A percentile compares a stretch with the other conserved stretches of the same genome.
These are phyloP conservation scores for Drosophila mimica DNA, from an alignment of 2,888 invertebrate species.

Conservation along the genomic window DNA sequence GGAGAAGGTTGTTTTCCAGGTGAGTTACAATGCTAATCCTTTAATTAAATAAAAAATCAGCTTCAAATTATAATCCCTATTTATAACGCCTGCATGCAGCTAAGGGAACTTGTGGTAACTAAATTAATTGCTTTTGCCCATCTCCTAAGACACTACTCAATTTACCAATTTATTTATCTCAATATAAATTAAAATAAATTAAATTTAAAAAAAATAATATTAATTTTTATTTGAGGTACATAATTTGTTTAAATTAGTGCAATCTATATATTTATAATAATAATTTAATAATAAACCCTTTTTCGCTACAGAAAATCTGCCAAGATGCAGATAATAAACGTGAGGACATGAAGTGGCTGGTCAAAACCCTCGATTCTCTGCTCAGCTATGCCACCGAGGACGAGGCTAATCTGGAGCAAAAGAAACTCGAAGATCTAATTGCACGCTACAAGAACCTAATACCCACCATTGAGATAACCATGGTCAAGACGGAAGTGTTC, in stretches of 20 bases:
- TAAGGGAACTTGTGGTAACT: slow-evolving; percentile 86
- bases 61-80: slow-evolving; percentile 19
- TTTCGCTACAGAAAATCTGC: slow-evolving; percentile 90
- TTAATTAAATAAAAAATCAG: not conserved
- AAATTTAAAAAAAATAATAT: not conserved
- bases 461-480: slow-evolving; percentile 95
- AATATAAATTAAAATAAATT: not conserved
- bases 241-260: not conserved
- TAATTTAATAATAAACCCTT: not conserved
- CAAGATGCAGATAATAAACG: slow-evolving; percentile 95
- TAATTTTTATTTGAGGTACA: not conserved
- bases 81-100: slow-evolving; percentile 82
- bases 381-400: slow-evolving; percentile 92
- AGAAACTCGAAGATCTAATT: slow-evolving; percentile 92
- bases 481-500: slow-evolving; percentile 96
- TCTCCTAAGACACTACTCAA: not conserved
- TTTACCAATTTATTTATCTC: not conserved
- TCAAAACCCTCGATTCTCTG: slow-evolving; percentile 94
- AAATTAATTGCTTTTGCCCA: slow-evolving; percentile 64
- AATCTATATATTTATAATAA: too few species aligned
- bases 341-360: slow-evolving; percentile 98
- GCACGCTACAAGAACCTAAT: slow-evolving; percentile 95
- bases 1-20: slow-evolving; percentile 95
- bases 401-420: slow-evolving; percentile 92
- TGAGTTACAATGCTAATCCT: slow-evolving; percentile 84